phyloP scores from a whole-genome alignment of 2,113 vertebrate species.

The Zosterops lateralis region DNA sequence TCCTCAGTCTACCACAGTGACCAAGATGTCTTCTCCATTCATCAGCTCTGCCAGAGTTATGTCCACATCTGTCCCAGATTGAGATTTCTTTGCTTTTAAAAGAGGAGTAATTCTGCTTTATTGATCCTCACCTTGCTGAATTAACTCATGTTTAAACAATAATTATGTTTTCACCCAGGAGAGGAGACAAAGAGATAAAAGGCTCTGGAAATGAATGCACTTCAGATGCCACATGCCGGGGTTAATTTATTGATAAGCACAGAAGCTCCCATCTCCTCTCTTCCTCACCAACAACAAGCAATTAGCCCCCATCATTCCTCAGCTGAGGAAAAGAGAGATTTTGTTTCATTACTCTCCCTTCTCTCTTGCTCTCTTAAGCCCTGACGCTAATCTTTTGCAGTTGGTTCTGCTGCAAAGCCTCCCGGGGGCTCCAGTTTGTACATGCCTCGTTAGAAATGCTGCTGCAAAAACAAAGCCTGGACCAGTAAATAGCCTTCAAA shows the following conservation, averaged over 20 bases:
- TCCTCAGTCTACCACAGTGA: background rate
- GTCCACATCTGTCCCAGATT: background rate
- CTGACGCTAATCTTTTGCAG: slow-evolving; percentile 32
- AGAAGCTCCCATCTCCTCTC: background rate
- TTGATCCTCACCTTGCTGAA: slow-evolving; percentile 64
- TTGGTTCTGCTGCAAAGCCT: slow-evolving; percentile 37
- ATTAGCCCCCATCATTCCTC: slow-evolving; percentile 57
- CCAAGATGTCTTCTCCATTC: background rate
- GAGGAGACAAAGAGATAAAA: slow-evolving; percentile 56
- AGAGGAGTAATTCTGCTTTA: slow-evolving; percentile 45
- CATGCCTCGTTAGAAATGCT: slow-evolving; percentile 3
- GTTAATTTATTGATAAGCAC: slow-evolving; percentile 52
- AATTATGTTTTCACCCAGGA: slow-evolving; percentile 63
- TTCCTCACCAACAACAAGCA: slow-evolving; percentile 43
- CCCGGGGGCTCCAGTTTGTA: background rate
- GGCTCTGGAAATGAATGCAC: slow-evolving; percentile 50
- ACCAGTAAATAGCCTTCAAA: background rate
- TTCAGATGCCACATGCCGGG: background rate
- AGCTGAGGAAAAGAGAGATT: slow-evolving; percentile 1
- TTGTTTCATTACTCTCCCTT: slow-evolving; percentile 12
- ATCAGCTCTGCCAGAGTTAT: background rate
- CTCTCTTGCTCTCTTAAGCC: slow-evolving; percentile 1
- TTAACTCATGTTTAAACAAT: slow-evolving; percentile 71
- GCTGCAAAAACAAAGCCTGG: slow-evolving; percentile 27
- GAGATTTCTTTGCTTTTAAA: slow-evolving; percentile 55